Base-by-base conservation (phyloP, 2,113 vertebrate genomes). In the Macrotis lagotis region DNA sequence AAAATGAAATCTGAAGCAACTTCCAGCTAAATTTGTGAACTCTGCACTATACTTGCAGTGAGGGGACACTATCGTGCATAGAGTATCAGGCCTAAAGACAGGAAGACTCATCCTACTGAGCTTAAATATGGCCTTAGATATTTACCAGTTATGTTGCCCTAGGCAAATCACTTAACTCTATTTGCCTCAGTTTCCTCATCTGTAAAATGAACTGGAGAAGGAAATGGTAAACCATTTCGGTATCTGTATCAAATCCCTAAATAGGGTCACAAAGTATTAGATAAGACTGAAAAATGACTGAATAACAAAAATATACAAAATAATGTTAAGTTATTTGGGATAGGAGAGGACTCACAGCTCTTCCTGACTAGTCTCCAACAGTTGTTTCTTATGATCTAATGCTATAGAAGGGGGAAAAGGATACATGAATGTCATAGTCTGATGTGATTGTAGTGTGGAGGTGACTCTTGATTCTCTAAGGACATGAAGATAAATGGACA, bases 61-160 rank as follows among this genome's bases (percentile, higher is more conserved):
- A 83, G 16, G 0, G 7, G n/a, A 2, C 24, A 2, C 5, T 31
- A 37, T 1, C 8, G 16, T n/a, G n/a, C 19, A 44, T 6, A 44
- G 66, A 44, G 0, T 8, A 83, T 19, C n/a, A 83, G n/a, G 7
- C 19, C 66, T 83, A 4, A 44, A 83, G 16, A 44, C 66, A 24
- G 66, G n/a, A 83, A 83, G 16, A 44, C n/a, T 44, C 66, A 44
- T 83, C 14, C 44, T 83, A 16, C 37, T 44, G n/a, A 83, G n/a
- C 24, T 83, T n/a, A 83, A 83, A 44, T 24, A 6, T 74, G 66
- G 4, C 14, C 37, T 74, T 16, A n/a, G 66, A n/a, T 1, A 74
- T 16, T n/a, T n/a, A n/a, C 37, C n/a, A 37, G 16, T 22, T n/a
- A 9, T 44, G 66, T 22, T 0, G 7, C 37, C 37, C 16, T 74